A percentile compares a stretch with the other conserved stretches of the same genome.
phyloP scores from a whole-genome alignment of 2,113 vertebrate genomes.

The Dasypus novemcinctus region DNA sequence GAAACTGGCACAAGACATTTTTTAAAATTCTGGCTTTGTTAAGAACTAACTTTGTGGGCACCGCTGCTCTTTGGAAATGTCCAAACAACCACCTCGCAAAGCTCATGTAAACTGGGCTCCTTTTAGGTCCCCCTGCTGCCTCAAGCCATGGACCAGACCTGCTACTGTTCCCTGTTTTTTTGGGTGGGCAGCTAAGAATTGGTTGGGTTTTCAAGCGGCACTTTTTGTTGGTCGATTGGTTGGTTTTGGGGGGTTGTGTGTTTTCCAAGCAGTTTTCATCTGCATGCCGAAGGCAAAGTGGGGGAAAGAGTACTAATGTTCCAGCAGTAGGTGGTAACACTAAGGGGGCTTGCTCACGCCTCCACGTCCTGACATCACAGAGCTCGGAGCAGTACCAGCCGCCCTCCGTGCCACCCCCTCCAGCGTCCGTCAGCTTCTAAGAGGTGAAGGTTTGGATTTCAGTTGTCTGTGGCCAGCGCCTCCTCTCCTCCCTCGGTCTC shows the following conservation, averaged over 20 bases:
- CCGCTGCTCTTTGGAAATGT: neutral
- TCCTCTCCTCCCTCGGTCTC: neutral
- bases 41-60: neutral
- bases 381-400: neutral
- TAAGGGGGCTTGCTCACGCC: neutral
- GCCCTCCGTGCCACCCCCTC: neutral
- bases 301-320: neutral
- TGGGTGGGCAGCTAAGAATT: neutral
- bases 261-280: neutral
- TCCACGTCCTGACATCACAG: neutral
- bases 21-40: neutral
- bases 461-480: neutral
- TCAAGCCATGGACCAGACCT: rapidly evolving
- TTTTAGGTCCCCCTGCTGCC: neutral
- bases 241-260: no score
- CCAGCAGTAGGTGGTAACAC: rapidly evolving
- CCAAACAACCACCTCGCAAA: neutral
- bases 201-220: neutral
- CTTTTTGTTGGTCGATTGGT: no score
- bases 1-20: neutral
- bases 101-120: rapidly evolving
- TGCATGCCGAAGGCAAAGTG: neutral
- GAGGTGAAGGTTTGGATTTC: neutral
- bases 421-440: neutral
- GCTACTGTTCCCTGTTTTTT: neutral